Percentiles rank a stretch among this genome's conserved stretches.
These are phyloP conservation scores for Phragmatobia fuliginosa DNA, from an alignment of 2,888 invertebrate genomes.

Conservation along the genomic window DNA sequence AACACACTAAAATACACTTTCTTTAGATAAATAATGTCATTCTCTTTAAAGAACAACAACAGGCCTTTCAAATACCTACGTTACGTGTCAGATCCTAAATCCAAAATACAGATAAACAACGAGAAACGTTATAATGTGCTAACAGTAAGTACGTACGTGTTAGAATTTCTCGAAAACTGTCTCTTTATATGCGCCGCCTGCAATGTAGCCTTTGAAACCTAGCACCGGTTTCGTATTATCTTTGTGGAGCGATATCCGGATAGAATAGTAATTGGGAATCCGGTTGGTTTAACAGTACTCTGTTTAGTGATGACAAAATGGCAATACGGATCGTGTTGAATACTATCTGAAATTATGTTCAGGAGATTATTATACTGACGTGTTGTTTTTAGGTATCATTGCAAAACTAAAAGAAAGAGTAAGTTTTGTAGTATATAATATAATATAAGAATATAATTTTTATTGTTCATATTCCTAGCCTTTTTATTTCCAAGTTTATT, in stretches of 20 bases:
- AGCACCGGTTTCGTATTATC: conserved; percentile 31
- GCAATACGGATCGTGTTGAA: conserved; percentile 6
- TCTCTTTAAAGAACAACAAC: not conserved
- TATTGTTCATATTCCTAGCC: too few relatives aligned
- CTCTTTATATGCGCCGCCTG: conserved; percentile 51
- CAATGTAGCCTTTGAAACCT: conserved; percentile 18
- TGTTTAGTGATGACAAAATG: conserved; percentile 11
- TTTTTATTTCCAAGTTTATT: too few relatives aligned
- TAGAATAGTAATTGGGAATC: conserved; percentile 39
- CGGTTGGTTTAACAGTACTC: conserved; percentile 4
- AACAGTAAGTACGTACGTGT: conserved; percentile 46
- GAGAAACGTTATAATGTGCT: conserved; percentile 19
- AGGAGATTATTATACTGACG: not conserved
- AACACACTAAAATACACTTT: not conserved
- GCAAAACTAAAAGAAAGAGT: too few relatives aligned
- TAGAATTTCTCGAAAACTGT: conserved; percentile 42
- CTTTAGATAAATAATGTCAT: not conserved
- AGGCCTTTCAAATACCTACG: not conserved
- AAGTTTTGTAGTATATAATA: too few relatives aligned
- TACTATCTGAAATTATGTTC: not conserved
- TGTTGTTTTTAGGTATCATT: too few relatives aligned
- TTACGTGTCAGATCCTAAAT: not conserved
- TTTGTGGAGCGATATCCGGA: conserved; percentile 36
- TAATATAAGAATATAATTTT: too few relatives aligned
- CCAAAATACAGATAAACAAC: conserved; percentile 14